These are phyloP conservation scores for Sprattus sprattus DNA, from an alignment of 2,113 vertebrate species.

Conservation along the genomic window DNA sequence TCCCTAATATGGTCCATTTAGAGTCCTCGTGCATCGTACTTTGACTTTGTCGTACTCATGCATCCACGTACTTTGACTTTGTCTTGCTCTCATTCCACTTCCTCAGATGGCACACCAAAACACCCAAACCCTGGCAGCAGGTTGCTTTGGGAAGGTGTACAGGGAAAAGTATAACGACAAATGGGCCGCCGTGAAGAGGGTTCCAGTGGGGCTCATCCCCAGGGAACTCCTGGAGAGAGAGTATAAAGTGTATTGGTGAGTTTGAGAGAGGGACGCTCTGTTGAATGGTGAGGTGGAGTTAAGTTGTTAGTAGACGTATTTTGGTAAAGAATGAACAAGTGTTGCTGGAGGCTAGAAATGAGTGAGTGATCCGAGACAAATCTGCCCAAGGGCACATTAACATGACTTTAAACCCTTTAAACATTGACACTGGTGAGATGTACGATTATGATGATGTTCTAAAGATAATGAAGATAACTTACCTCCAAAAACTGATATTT, in stretches of 20 bases:
- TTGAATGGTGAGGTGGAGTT: not conserved
- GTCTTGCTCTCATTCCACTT: not conserved
- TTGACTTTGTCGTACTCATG: not conserved
- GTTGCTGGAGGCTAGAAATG: too few relatives aligned
- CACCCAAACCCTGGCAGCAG: constrained; percentile 62
- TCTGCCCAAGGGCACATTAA: too few relatives aligned
- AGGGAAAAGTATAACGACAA: constrained; percentile 63
- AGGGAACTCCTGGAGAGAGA: constrained; percentile 66
- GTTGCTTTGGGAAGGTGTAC: constrained; percentile 71
- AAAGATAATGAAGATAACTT: not conserved
- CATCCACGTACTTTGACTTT: not conserved
- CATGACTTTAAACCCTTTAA: not conserved
- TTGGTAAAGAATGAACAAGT: not conserved
- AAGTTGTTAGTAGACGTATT: not conserved
- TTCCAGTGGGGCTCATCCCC: constrained; percentile 53
- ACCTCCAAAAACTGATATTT: not conserved
- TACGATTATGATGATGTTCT: too few relatives aligned
- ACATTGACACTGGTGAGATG: not conserved
- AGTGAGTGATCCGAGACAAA: too few relatives aligned
- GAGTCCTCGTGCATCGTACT: not conserved
- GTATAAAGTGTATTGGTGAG: constrained; percentile 67
- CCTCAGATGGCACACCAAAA: constrained; percentile 63
- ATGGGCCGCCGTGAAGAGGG: constrained; percentile 72
- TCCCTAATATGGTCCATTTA: too few relatives aligned
- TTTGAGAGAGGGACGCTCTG: not conserved